Percentiles rank a stretch among this genome's conserved stretches.
phyloP scores from a whole-genome alignment of 2,888 invertebrate species.

The Limenitis arthemis region DNA sequence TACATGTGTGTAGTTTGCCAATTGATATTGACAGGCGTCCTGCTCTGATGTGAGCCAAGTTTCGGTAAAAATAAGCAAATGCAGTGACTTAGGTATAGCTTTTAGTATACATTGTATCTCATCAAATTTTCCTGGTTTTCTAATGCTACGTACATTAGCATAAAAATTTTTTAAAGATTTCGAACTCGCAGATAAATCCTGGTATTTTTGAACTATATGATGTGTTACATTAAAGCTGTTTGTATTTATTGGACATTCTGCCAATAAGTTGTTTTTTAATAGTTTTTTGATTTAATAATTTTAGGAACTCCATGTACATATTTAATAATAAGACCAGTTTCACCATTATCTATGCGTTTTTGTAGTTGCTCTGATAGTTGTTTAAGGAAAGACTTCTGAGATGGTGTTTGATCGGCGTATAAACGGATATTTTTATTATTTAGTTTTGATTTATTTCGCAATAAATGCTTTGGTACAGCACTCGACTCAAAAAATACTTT shows the following conservation, averaged over 20 bases:
- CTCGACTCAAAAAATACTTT: too few species aligned
- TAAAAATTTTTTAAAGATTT: constrained; percentile 26
- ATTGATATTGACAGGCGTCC: constrained; percentile 15
- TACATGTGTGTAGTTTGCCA: too few species aligned
- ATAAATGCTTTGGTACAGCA: too few species aligned
- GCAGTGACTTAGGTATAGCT: constrained; percentile 7
- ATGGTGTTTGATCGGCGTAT: constrained; percentile 26
- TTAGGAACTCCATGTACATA: constrained; percentile 28
- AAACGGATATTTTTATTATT: constrained; percentile 19
- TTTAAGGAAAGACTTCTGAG: constrained; percentile 22
- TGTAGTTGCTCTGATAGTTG: constrained; percentile 17
- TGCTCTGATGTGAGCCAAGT: constrained; percentile 25
- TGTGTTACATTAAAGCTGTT: constrained; percentile 2
- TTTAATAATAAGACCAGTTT: constrained; percentile 27
- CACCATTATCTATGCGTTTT: constrained; percentile 23
- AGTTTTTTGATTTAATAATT: constrained; percentile 15
- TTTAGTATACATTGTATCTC: constrained; percentile 23
- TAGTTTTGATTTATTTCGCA: too few species aligned
- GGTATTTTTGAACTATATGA: constrained; percentile 21
- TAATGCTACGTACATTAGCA: constrained; percentile 26
- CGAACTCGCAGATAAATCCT: constrained; percentile 15
- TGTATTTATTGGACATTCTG: neutral
- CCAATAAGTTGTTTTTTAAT: neutral
- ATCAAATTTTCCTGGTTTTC: constrained; percentile 23
- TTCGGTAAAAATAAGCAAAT: constrained; percentile 23